Conservation (phyloP, 2,888 invertebrate genomes). For the Harpagoxenus sublaevis region DNA sequence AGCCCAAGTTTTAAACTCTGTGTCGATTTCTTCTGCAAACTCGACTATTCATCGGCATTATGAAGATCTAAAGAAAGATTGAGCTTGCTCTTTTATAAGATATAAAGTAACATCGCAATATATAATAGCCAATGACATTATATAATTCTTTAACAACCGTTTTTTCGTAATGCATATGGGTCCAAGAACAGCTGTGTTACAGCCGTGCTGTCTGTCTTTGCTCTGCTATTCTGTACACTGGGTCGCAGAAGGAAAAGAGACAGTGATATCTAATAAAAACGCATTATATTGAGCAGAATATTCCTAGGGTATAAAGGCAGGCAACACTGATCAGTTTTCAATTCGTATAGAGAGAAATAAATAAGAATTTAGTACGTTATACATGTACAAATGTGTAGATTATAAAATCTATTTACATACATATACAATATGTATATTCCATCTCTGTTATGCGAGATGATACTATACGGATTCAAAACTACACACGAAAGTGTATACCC, state of each 20-base stretch:
- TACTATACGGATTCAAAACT: conserved; percentile 68
- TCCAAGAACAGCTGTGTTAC: conserved; percentile 85
- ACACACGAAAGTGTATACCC: conserved; percentile 50
- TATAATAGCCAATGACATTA: conserved; percentile 38
- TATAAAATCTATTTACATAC: neutral
- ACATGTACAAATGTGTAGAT: neutral
- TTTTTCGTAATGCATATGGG: conserved; percentile 82
- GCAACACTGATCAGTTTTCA: conserved; percentile 71
- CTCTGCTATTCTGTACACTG: conserved; percentile 72
- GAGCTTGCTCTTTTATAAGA: conserved; percentile 42
- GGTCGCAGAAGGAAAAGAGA: conserved; percentile 83
- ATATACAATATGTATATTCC: neutral
- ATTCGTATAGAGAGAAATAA: conserved; percentile 53
- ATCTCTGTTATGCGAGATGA: neutral
- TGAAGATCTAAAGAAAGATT: conserved; percentile 40
- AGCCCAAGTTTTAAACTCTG: conserved; percentile 68
- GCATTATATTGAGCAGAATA: conserved; percentile 39
- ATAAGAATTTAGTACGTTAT: neutral
- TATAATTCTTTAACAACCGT: conserved; percentile 47
- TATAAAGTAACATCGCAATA: conserved; percentile 39
- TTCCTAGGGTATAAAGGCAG: conserved; percentile 67
- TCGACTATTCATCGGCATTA: conserved; percentile 62
- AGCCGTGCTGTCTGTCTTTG: conserved; percentile 80
- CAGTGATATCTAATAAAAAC: conserved; percentile 68
- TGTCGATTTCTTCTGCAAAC: conserved; percentile 82